Evolutionary conservation across 2,888 invertebrate genomes (phyloP), one percentile per base, ranked within the genome.

Genomic region (Fragum sueziense): DNA sequence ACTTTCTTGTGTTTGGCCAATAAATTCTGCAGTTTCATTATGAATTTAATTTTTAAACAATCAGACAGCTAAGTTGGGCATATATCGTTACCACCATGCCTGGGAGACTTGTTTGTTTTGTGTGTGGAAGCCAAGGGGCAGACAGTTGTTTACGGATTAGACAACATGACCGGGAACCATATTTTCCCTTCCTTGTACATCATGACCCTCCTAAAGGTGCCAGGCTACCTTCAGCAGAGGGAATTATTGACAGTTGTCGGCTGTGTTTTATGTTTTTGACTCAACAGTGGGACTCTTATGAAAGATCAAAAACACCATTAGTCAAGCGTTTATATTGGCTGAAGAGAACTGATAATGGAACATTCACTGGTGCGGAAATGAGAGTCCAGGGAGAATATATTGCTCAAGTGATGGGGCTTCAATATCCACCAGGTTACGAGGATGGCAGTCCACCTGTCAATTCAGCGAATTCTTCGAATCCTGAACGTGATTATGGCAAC

Each of bases 271-370:
- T 96, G 70, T 95, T 97, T 90, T 95, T 98, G 59, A 95, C 96
- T 74, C 96, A 97, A 93, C 98, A 98, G 94, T 98, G 98, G 98
- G 97, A 98, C 90, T 95, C 96, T 83, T 97, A 97, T 93, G 98
- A 98, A 94, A 94, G 96, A 59, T 96, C 96, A 90, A 96, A 96
- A 91, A 96, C 97, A 87, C 97, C 98, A 0, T 96, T 97, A 92
- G 95, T 96, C 85, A 97, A 97, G 93, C 94, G 98, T 72, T 95
- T 98, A 90, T 98, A 98, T 92, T 98, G 98, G 96, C 95, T 98
- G 94, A 98, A 98, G 93, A 94, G 98, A 88, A 95, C 96, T 87
- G 98, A 98, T 91, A 97, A 97, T 90, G 97, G 97, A 81, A 96
- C 96, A 0, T 98, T 96, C 90, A 97, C 92, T 6, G 93, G 93